Evolutionary conservation across 2,797 vertebrate species (phyloP).

Genomic region (Chlorospingus flavigularis): DNA sequence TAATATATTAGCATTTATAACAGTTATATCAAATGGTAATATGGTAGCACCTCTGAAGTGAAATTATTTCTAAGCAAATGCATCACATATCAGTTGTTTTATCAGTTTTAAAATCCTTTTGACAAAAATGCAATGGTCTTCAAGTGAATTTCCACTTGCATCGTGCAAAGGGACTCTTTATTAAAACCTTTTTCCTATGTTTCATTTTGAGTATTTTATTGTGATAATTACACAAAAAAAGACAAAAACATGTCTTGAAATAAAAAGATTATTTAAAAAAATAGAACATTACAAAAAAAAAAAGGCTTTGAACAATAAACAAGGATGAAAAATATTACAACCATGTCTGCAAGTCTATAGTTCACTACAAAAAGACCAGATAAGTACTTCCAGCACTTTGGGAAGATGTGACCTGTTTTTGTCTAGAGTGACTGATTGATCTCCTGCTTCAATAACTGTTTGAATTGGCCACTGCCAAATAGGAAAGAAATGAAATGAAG

Average conservation of each 20-base stretch:
- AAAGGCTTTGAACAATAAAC: fast-evolving
- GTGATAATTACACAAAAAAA: neutral
- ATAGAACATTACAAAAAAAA: neutral
- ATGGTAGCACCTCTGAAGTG: neutral
- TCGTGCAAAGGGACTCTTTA: neutral
- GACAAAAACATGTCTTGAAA: neutral
- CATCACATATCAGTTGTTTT: neutral
- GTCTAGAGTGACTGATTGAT: neutral
- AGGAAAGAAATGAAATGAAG: neutral
- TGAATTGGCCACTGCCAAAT: neutral
- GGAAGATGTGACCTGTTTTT: neutral
- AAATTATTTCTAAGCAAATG: neutral
- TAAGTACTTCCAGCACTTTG: neutral
- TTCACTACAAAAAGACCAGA: neutral
- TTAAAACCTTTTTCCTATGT: neutral
- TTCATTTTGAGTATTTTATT: neutral
- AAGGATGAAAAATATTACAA: neutral
- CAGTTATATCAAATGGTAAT: neutral
- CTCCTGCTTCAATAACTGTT: neutral
- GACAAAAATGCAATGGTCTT: neutral
- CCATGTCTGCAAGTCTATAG: neutral
- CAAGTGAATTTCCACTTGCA: neutral
- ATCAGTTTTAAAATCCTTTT: neutral
- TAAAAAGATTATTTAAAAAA: neutral
- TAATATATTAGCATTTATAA: neutral